Percentiles rank a stretch among this genome's conserved stretches.
phyloP scores from a whole-genome alignment of 2,113 vertebrate genomes.

The Sterrhoptilus dennistouni region DNA sequence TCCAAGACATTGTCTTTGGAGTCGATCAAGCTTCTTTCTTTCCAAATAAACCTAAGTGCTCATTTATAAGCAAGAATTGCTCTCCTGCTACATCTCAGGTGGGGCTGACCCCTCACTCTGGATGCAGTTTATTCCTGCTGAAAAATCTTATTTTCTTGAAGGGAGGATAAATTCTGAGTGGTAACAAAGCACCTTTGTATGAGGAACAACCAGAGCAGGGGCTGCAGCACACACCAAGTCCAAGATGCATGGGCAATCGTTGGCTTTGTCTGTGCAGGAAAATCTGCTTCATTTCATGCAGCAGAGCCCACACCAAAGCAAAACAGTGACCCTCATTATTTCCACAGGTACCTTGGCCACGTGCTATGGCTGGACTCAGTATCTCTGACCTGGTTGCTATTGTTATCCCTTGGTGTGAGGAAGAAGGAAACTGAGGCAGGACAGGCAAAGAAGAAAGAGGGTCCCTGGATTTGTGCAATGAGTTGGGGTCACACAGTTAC shows the following conservation, averaged over 20 bases:
- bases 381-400: background rate
- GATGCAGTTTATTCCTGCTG: background rate
- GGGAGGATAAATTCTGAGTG: background rate
- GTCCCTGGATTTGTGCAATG: background rate
- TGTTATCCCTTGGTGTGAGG: background rate
- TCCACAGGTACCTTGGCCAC: too few relatives aligned
- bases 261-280: background rate
- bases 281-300: background rate
- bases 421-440: background rate
- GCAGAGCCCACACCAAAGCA: background rate
- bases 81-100: background rate
- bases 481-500: accelerated
- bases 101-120: background rate
- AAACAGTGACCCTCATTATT: background rate
- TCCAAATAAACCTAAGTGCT: background rate
- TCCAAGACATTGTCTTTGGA: background rate
- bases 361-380: accelerated
- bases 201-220: background rate
- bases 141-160: background rate
- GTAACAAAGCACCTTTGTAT: background rate
- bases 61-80: background rate
- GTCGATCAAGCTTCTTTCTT: background rate
- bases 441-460: background rate
- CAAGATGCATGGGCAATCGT: accelerated
- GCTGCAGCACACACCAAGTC: background rate